Percentiles rank a stretch among this genome's conserved stretches.
Conservation (phyloP, 2,113 vertebrate species). For the Mustelus asterias region DNA sequence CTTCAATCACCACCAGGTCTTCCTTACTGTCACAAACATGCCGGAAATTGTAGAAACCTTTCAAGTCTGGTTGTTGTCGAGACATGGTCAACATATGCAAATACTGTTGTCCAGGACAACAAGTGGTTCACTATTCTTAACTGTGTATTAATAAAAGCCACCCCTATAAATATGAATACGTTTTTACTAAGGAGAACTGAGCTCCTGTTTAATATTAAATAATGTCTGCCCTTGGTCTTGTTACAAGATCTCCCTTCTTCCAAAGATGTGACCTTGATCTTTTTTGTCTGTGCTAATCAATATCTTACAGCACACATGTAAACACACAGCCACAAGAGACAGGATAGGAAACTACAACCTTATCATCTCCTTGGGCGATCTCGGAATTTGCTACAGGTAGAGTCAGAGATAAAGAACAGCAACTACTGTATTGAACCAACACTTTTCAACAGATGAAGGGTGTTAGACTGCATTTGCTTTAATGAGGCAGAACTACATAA, state of each 20-base stretch:
- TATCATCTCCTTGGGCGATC: not conserved
- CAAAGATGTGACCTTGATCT: not conserved
- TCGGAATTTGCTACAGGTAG: not conserved
- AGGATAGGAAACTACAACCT: not conserved
- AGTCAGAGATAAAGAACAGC: not conserved
- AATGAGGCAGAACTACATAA: not conserved
- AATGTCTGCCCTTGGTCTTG: not conserved
- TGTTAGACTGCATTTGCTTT: not conserved
- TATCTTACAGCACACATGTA: not conserved
- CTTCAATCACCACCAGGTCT: not conserved
- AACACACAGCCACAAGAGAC: not conserved
- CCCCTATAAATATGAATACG: not conserved
- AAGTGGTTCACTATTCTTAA: not conserved
- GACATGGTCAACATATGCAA: not conserved
- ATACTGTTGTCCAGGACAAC: not conserved
- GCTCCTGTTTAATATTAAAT: not conserved
- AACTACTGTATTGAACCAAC: not conserved
- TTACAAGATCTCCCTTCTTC: not conserved
- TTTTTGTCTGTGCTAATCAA: not conserved
- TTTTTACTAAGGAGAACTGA: too few species aligned
- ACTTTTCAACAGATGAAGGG: not conserved
- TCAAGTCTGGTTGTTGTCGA: not conserved
- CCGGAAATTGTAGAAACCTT: slow-evolving; percentile 28
- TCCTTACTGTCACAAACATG: slow-evolving; percentile 24
- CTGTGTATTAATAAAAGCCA: not conserved